Base-by-base conservation (phyloP, 2,888 invertebrate species). In the Phasia obesa region DNA sequence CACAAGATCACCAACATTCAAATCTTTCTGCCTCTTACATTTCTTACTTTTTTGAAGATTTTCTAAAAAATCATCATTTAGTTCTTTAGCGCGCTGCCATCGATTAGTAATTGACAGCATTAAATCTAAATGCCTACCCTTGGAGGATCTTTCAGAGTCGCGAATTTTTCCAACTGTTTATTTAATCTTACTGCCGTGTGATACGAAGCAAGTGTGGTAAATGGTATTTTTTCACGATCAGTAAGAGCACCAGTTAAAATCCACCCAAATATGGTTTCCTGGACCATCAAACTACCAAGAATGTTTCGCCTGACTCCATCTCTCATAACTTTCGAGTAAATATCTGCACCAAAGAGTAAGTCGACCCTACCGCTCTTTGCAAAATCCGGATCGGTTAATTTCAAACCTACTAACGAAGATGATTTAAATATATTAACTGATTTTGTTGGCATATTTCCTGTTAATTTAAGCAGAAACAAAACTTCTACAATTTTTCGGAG, bases 11-110 rank as follows among this genome's bases (percentile, higher is more conserved):
- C n/a, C n/a, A n/a, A n/a, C n/a, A n/a, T n/a, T n/a, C n/a, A n/a
- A 2, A 6, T 38, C 38, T 15, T 19, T 19, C 15, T 21, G 19
- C 15, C 9, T 21, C 15, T 60, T 60, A 57, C 70, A 70, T 11
- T 70, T 70, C 23, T 59, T 19, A 0, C 70, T 27, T 19, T 57
- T 55, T 15, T 71, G 59, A 2, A 71, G 23, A n/a, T 59, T 49
- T 17, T 71, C 49, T 5, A 71, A n/a, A n/a, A 60, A 67, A 77
- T n/a, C 19, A 77, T 79, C 65, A n/a, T 49, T 38, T 21, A 75
- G 31, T 6, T 62, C 69, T 53, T 74, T 81, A 6, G 65, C 35
- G n/a, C 73, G 55, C 25, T 65, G 57, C 75, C 70, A 65, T 17
- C 77, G 21, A 42, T 69, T 76, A n/a, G 47, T 21, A 49, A 55